Percentiles rank a stretch among this genome's conserved stretches.
Conservation (phyloP, 2,888 invertebrate species). For the Cantharis flavilabris region DNA sequence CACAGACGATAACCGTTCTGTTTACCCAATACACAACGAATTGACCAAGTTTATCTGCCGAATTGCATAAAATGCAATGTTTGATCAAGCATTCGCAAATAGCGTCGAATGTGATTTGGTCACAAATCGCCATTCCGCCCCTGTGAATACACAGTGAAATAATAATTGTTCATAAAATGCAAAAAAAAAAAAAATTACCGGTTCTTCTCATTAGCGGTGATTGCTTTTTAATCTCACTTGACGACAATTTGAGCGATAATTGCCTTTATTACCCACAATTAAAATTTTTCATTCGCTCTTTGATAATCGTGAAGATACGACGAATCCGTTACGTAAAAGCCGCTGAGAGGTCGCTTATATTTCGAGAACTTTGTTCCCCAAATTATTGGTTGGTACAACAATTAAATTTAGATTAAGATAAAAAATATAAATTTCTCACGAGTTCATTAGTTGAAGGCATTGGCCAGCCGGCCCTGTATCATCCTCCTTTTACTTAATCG, state of each 20-base stretch:
- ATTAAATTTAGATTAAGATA: not conserved
- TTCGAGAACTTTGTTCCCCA: not conserved
- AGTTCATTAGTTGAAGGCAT: not conserved
- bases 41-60: not conserved
- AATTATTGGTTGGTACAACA: not conserved
- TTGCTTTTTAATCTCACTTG: not conserved
- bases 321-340: not conserved
- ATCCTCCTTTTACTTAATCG: not conserved
- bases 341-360: not conserved
- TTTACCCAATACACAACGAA: not conserved
- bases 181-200: not conserved
- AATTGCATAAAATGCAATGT: not conserved
- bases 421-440: not conserved
- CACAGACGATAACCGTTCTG: constrained; percentile 6
- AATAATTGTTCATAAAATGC: not conserved
- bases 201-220: not conserved
- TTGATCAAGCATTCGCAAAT: not conserved
- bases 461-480: not conserved
- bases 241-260: not conserved
- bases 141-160: not conserved
- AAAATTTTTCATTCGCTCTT: not conserved
- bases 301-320: not conserved
- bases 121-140: not conserved
- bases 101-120: not conserved
- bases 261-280: not conserved